Percentiles rank a stretch among this genome's conserved stretches.
Conservation (phyloP, 2,797 vertebrate genomes). For the Moxostoma hubbsi region DNA sequence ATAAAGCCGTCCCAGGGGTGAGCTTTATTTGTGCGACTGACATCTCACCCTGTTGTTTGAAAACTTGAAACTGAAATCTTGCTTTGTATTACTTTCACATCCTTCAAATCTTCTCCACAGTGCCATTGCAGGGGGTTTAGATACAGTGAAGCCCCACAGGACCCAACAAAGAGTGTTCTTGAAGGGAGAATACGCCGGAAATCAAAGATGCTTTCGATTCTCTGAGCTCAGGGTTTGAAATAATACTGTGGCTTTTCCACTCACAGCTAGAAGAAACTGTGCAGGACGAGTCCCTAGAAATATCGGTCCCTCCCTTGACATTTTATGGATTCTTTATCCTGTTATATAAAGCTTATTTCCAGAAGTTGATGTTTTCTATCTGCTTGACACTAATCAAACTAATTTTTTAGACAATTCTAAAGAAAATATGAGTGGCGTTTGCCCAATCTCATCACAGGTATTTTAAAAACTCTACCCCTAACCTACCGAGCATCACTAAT, state of each 20-base stretch:
- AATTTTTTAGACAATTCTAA: not conserved
- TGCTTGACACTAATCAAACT: not conserved
- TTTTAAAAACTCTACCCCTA: not conserved
- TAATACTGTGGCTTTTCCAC: slow-evolving; percentile 5
- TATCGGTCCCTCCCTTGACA: not conserved
- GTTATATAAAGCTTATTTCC: not conserved
- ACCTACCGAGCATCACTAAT: not conserved
- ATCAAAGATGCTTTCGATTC: slow-evolving; percentile 16
- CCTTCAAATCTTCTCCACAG: slow-evolving; percentile 23
- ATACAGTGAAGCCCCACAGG: slow-evolving; percentile 28
- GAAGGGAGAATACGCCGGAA: slow-evolving; percentile 15
- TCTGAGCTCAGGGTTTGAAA: not conserved
- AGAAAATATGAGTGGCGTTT: not conserved
- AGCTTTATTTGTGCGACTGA: slow-evolving; percentile 73
- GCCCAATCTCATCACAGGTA: not conserved
- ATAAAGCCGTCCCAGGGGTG: slow-evolving; percentile 71
- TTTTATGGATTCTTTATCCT: not conserved
- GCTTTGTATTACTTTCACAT: slow-evolving; percentile 24
- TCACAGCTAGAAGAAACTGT: not conserved
- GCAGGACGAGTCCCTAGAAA: not conserved
- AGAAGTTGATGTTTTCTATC: not conserved
- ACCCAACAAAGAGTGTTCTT: slow-evolving; percentile 30
- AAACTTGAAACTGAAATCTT: slow-evolving; percentile 19
- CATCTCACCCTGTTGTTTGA: slow-evolving; percentile 61
- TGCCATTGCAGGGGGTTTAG: not conserved